phyloP scores from a whole-genome alignment of 2,113 vertebrate genomes.

The Gulo gulo region DNA sequence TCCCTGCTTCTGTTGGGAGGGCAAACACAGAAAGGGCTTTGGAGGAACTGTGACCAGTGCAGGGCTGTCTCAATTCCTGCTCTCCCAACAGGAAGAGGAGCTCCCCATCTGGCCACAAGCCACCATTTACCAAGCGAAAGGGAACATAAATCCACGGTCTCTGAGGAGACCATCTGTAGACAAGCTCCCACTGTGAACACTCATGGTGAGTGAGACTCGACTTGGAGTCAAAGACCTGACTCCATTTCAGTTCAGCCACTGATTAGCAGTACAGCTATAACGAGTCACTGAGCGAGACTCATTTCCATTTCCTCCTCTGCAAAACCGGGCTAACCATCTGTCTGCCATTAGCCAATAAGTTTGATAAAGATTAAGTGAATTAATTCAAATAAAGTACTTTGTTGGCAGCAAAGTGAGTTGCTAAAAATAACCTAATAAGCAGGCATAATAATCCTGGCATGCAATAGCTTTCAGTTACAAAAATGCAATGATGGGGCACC shows the following conservation, averaged over 20 bases:
- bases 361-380: background rate
- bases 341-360: background rate
- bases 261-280: background rate
- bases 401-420: background rate
- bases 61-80: background rate
- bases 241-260: background rate
- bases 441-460: background rate
- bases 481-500: background rate
- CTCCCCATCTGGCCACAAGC: background rate
- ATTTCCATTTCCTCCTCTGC: background rate
- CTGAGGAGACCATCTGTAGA: background rate
- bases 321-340: background rate
- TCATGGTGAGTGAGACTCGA: background rate
- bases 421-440: conserved; percentile 14
- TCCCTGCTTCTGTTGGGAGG: conserved; percentile 88
- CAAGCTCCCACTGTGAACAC: background rate
- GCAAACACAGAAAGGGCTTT: conserved; percentile 4
- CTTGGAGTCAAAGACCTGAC: background rate
- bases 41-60: background rate
- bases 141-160: background rate
- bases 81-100: background rate
- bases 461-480: background rate
- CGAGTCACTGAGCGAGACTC: background rate
- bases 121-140: background rate
- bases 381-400: background rate